Evolutionary conservation across 1,140 invertebrate species (phyloP).

Genomic region (Caenorhabditis elegans): DNA sequence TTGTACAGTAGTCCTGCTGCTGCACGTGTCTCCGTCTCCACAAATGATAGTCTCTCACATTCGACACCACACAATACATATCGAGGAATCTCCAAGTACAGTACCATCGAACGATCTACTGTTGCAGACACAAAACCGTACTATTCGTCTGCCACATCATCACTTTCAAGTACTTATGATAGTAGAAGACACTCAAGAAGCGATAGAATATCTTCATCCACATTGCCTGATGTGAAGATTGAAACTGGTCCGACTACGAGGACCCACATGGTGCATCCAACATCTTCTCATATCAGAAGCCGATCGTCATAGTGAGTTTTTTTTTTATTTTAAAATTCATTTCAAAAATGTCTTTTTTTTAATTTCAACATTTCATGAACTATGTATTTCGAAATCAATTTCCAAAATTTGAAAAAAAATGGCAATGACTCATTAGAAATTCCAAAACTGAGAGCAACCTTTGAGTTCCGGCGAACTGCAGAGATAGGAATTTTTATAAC

Average conservation of each 20-base stretch:
- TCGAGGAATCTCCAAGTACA: conserved; percentile 26
- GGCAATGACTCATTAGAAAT: too few relatives aligned
- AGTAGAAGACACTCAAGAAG: background rate
- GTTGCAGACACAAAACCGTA: background rate
- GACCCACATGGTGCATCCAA: conserved; percentile 16
- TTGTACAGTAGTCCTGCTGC: conserved; percentile 17
- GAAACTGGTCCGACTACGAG: background rate
- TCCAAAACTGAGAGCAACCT: too few relatives aligned
- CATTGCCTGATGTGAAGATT: background rate
- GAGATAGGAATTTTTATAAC: too few relatives aligned
- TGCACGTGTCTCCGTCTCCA: conserved; percentile 1
- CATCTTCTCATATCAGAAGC: conserved; percentile 12
- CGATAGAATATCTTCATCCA: background rate
- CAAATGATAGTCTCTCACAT: conserved; percentile 8
- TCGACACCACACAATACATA: conserved; percentile 4
- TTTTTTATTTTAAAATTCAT: background rate
- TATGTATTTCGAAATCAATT: too few relatives aligned
- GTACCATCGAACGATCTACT: background rate
- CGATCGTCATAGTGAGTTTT: conserved; percentile 16
- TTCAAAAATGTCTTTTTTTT: background rate
- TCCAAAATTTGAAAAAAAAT: too few relatives aligned
- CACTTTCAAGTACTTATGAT: background rate
- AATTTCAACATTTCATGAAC: too few relatives aligned
- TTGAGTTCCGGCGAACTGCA: too few relatives aligned
- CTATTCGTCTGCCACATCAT: background rate